A percentile compares a stretch with the other conserved stretches of the same genome.
Evolutionary conservation across 1,140 invertebrate genomes (phyloP).

Genomic region (Amyelois transitella): DNA sequence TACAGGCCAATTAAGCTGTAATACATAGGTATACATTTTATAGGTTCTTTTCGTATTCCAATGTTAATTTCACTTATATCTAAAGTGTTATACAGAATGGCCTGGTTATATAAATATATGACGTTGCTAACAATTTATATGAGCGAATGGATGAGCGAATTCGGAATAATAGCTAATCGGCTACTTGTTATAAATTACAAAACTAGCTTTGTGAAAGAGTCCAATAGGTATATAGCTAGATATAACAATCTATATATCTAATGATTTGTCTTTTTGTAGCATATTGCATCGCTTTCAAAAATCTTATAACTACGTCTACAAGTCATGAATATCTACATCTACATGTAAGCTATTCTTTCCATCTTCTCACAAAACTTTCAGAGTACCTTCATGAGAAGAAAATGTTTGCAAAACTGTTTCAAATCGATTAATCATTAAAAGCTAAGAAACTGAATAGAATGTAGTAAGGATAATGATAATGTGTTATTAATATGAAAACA

Average conservation of each 20-base stretch:
- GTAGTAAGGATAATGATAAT: constrained; percentile 21
- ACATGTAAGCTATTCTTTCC: constrained; percentile 66
- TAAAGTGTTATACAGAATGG: constrained; percentile 30
- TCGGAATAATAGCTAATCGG: constrained; percentile 41
- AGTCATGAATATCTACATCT: constrained; percentile 63
- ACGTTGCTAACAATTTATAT: constrained; percentile 37
- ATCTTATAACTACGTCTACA: constrained; percentile 67
- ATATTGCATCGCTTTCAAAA: constrained; percentile 41
- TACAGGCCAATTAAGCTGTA: constrained; percentile 5
- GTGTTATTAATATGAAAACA: constrained; percentile 27
- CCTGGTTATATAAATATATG: constrained; percentile 32
- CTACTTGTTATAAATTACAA: constrained; percentile 54
- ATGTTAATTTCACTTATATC: constrained; percentile 29
- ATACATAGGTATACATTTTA: not conserved
- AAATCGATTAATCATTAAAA: constrained; percentile 42
- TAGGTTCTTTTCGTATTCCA: not conserved
- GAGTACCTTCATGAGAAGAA: constrained; percentile 74
- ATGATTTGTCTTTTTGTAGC: constrained; percentile 42
- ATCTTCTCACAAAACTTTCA: constrained; percentile 73
- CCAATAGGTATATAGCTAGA: constrained; percentile 27
- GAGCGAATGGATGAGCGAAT: constrained; percentile 45
- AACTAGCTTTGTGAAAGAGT: constrained; percentile 51
- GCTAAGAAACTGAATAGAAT: constrained; percentile 53
- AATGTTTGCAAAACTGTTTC: constrained; percentile 74
- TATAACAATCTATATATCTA: constrained; percentile 55